Base-by-base conservation (phyloP, 2,888 invertebrate species). In the Epinotia bilunana region DNA sequence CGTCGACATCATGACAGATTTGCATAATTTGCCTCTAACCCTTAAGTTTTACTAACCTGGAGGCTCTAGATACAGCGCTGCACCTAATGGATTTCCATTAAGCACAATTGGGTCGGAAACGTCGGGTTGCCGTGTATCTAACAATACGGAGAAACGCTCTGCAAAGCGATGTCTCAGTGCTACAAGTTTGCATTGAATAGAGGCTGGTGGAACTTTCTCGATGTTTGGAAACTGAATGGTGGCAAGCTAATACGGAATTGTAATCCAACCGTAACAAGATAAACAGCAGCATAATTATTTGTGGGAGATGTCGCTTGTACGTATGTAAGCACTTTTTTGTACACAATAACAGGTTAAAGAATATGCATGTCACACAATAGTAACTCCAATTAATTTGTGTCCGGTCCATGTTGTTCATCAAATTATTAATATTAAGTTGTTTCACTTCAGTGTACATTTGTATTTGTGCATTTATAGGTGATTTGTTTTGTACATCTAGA, bases 61-160 rank as follows among this genome's bases (percentile, higher is more conserved):
- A 12, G 20, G 53, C 33, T 55, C n/a, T 28, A 55, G 65, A 55
- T 67, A 49, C 39, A 39, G 9, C 7, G 39, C 64, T 16, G 4
- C 65, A 20, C 2, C 18, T 58, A 60, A 69, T 69, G 46, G 16
- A 58, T 58, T 57, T 67, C 20, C 57, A 68, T 57, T 68, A 58
- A 68, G 57, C 68, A 18, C 67, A 58, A 58, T 69, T 69, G 68
- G 58, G 46, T 69, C 46, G 69, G 58, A 69, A 69, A 60, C 69
- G 28, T 46, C 28, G 49, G n/a, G 58, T 46, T 46, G 46, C 55
- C 55, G 58, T 28, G 23, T 20, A 16, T 64, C 16, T 39, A 39
- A 62, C 39, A 39, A 18, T 62, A 39, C 33, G 33, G 33, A 33
- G 23, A 33, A 61, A 33, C 61, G 33, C n/a, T 61, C 61, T 61